Percentiles rank a stretch among this genome's conserved stretches.
Evolutionary conservation across 2,888 invertebrate species (phyloP).

Genomic region (Cosmia trapezina): DNA sequence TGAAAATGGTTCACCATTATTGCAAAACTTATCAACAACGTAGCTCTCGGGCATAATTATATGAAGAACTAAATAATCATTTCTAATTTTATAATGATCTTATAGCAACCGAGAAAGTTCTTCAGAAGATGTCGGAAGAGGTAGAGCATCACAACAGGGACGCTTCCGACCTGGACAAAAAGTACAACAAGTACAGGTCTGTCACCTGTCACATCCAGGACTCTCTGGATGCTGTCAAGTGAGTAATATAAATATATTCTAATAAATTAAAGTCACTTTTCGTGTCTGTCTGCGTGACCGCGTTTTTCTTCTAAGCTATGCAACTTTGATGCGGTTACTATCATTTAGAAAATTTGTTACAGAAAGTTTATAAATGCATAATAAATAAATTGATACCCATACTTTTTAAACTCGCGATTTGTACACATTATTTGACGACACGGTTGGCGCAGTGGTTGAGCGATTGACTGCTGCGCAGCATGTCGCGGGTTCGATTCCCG

Average conservation of each 20-base stretch:
- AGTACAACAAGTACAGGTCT: constrained; percentile 73
- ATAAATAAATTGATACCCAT: too few species aligned
- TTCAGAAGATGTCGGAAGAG: constrained; percentile 79
- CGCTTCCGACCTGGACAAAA: constrained; percentile 69
- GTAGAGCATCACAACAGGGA: constrained; percentile 72
- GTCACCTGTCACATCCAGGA: constrained; percentile 82
- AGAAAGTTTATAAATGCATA: neutral
- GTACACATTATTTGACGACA: too few species aligned
- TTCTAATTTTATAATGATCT: constrained; percentile 17
- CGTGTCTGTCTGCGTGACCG: neutral
- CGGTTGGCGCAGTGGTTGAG: too few species aligned
- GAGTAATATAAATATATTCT: neutral
- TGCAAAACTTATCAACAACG: neutral
- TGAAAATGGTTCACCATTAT: neutral
- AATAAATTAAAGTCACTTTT: neutral
- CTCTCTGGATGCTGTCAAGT: constrained; percentile 76
- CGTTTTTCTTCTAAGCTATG: neutral
- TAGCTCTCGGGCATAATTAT: neutral
- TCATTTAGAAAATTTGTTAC: neutral
- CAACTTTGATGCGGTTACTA: neutral
- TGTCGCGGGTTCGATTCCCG: too few species aligned
- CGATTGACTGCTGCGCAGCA: too few species aligned
- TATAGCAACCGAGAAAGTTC: constrained; percentile 72
- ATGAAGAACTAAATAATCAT: too few species aligned
- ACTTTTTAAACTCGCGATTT: too few species aligned